Evolutionary conservation across 2,888 invertebrate species (phyloP).

Genomic region (Cyaniris semiargus): DNA sequence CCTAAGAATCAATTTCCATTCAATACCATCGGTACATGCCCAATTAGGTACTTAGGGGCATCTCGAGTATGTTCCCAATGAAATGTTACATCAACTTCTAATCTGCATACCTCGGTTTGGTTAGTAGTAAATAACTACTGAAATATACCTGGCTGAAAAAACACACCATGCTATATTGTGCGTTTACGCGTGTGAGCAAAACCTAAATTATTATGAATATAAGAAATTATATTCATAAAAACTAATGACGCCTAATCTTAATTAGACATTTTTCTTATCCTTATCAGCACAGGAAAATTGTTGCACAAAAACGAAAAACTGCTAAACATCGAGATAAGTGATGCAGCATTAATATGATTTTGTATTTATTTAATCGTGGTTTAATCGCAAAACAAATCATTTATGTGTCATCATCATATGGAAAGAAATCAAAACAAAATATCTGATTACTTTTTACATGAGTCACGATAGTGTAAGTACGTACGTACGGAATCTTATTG

Average conservation of each 20-base stretch:
- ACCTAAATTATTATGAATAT: not conserved
- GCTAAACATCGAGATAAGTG: not conserved
- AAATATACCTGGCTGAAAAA: slow-evolving; percentile 37
- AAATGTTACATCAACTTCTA: slow-evolving; percentile 41
- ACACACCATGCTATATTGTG: slow-evolving; percentile 26
- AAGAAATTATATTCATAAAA: too few relatives aligned
- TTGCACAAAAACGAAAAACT: not conserved
- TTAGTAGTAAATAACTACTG: slow-evolving; percentile 42
- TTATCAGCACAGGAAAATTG: not conserved
- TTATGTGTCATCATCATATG: not conserved
- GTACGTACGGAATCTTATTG: too few relatives aligned
- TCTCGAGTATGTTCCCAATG: slow-evolving; percentile 41
- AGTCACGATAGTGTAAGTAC: too few relatives aligned
- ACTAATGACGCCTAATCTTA: not conserved
- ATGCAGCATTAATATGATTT: not conserved
- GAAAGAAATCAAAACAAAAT: too few relatives aligned
- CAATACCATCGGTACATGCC: slow-evolving; percentile 31
- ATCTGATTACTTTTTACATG: too few relatives aligned
- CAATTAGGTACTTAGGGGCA: slow-evolving; percentile 41
- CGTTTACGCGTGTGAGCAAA: not conserved
- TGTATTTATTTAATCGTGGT: not conserved
- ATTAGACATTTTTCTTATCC: not conserved
- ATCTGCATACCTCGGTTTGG: slow-evolving; percentile 42
- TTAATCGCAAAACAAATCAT: not conserved
- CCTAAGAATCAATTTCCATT: too few relatives aligned